A percentile compares a stretch with the other conserved stretches of the same genome.
Evolutionary conservation across 2,888 invertebrate species (phyloP).

Genomic region (Phalera bucephala): DNA sequence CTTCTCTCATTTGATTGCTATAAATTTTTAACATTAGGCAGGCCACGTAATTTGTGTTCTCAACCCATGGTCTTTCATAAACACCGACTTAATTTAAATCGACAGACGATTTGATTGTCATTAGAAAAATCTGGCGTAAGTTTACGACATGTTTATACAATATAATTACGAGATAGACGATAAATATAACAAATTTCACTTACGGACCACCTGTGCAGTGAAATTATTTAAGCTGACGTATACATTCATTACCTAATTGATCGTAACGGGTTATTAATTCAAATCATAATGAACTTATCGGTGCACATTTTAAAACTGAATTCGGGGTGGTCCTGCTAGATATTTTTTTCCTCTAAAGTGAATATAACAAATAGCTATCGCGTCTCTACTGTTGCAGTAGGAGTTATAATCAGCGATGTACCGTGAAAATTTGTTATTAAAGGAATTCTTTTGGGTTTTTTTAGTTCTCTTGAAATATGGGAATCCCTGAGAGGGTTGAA

Average conservation of each 20-base stretch:
- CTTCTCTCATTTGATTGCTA: too few relatives aligned
- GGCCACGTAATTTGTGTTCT: too few relatives aligned
- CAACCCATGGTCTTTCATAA: background rate
- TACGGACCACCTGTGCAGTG: conserved; percentile 47
- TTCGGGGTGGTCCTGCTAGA: conserved; percentile 59
- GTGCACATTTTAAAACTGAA: conserved; percentile 22
- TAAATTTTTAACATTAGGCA: too few relatives aligned
- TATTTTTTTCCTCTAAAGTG: conserved; percentile 9
- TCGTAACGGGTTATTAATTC: conserved; percentile 64
- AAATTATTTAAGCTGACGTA: conserved; percentile 33
- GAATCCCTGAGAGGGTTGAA: conserved; percentile 8
- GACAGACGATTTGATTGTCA: conserved; percentile 1
- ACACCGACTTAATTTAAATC: background rate
- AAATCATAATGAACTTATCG: conserved; percentile 45
- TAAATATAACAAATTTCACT: conserved; percentile 25
- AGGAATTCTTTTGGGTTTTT: conserved; percentile 28
- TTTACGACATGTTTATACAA: conserved; percentile 25
- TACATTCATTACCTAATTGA: conserved; percentile 42
- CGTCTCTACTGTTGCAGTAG: conserved; percentile 59
- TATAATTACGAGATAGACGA: conserved; percentile 27
- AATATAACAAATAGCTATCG: conserved; percentile 27
- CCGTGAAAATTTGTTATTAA: conserved; percentile 67
- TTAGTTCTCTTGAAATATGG: conserved; percentile 10
- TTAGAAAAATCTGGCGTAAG: conserved; percentile 6
- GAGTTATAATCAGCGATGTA: conserved; percentile 50